Percentiles rank a stretch among this genome's conserved stretches.
Conservation (phyloP, 2,113 vertebrate species). For the Eupsittula cactorum region DNA sequence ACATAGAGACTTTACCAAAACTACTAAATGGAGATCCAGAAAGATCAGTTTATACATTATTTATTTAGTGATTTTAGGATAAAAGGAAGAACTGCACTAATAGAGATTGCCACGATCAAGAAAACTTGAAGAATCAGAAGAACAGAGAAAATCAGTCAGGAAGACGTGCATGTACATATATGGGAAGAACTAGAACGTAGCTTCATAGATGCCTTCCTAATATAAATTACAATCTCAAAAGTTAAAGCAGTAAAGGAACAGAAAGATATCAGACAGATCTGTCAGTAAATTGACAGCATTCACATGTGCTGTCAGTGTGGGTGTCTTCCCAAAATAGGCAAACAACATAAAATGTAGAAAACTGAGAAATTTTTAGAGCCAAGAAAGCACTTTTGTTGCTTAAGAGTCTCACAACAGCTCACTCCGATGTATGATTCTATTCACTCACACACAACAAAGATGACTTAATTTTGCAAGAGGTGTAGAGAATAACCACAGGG, state of each 20-base stretch:
- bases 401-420: neutral
- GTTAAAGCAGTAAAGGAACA: neutral
- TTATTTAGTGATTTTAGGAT: neutral
- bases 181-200: neutral
- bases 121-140: neutral
- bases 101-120: neutral
- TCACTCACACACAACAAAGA: neutral
- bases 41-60: neutral
- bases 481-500: neutral
- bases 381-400: neutral
- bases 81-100: neutral
- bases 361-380: neutral
- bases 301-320: neutral
- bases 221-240: neutral
- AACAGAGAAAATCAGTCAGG: neutral
- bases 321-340: neutral
- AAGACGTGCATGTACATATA: neutral
- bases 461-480: constrained; percentile 5
- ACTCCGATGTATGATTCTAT: neutral
- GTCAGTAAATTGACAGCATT: neutral
- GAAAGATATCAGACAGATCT: neutral
- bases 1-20: neutral
- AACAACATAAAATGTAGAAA: constrained; percentile 5
- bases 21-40: neutral
- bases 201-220: neutral